Conservation (phyloP, 2,797 vertebrate species). For the Paguma larvata region DNA sequence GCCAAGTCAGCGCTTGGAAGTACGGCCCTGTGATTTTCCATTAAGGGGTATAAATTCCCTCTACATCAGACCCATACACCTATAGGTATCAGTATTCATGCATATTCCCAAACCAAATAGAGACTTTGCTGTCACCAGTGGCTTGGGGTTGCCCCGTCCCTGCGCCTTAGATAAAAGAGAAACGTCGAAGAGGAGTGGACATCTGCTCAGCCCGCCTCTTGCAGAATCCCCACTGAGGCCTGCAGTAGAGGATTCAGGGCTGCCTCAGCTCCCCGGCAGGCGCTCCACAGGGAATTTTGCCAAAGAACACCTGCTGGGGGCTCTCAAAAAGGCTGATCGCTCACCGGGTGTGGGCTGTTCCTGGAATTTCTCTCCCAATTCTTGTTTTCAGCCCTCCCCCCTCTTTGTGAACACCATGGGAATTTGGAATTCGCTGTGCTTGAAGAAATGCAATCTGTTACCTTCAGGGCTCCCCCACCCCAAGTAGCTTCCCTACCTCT, state of each 20-base stretch:
- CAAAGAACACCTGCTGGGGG: neutral
- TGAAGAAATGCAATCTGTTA: neutral
- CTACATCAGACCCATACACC: neutral
- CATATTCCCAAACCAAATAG: neutral
- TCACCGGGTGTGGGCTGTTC: neutral
- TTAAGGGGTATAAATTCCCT: neutral
- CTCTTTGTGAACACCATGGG: neutral
- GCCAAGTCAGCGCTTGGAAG: neutral
- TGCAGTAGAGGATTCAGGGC: fast-evolving
- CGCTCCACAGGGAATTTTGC: neutral
- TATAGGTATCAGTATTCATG: neutral
- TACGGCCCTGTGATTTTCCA: neutral
- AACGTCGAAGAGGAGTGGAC: neutral
- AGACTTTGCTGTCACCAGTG: neutral
- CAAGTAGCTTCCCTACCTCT: fast-evolving
- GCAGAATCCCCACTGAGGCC: neutral
- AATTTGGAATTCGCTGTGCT: neutral
- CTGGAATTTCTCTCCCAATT: neutral
- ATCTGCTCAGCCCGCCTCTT: neutral
- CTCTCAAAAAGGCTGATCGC: neutral
- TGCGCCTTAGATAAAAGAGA: neutral
- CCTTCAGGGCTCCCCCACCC: neutral
- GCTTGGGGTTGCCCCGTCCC: neutral
- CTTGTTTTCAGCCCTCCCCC: neutral
- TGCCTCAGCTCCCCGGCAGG: neutral